phyloP scores from a whole-genome alignment of 1,140 invertebrate species.

The Steinernema feltiae region DNA sequence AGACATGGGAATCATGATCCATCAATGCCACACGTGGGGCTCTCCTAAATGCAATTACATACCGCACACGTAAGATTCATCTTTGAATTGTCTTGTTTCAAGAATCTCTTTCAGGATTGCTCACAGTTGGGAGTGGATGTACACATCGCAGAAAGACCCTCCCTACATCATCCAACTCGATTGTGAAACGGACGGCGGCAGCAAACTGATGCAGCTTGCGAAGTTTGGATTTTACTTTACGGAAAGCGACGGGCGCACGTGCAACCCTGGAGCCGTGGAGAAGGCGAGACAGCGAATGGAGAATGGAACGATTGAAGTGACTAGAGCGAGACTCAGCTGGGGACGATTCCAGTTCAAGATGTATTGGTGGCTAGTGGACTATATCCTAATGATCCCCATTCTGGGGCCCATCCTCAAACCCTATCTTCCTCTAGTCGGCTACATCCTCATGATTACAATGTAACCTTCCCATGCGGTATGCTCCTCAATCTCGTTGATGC shows the following conservation, averaged over 20 bases:
- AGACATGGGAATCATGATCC: conserved; percentile 57
- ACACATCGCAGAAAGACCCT: conserved; percentile 50
- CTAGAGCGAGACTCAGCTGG: conserved; percentile 42
- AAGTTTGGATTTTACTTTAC: conserved; percentile 55
- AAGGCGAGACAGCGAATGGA: conserved; percentile 40
- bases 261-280: conserved; percentile 40
- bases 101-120: conserved; percentile 43
- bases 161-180: conserved; percentile 54
- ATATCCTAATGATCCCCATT: conserved; percentile 44
- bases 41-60: conserved; percentile 47
- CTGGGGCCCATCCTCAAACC: conserved; percentile 52
- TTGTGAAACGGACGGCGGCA: conserved; percentile 56
- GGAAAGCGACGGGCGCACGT: conserved; percentile 50
- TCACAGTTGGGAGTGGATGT: conserved; percentile 57
- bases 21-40: conserved; percentile 56
- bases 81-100: background rate
- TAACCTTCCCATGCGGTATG: conserved; percentile 9
- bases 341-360: conserved; percentile 54
- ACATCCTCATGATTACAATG: conserved; percentile 56
- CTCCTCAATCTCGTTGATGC: no score
- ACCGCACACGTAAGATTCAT: conserved; percentile 45
- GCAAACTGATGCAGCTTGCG: conserved; percentile 55
- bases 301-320: conserved; percentile 34
- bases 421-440: conserved; percentile 52
- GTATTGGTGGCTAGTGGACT: conserved; percentile 53